Evolutionary conservation across 2,888 invertebrate genomes (phyloP), one percentile per base, ranked within the genome.

Genomic region (Cataglyphis altisquamis): DNA sequence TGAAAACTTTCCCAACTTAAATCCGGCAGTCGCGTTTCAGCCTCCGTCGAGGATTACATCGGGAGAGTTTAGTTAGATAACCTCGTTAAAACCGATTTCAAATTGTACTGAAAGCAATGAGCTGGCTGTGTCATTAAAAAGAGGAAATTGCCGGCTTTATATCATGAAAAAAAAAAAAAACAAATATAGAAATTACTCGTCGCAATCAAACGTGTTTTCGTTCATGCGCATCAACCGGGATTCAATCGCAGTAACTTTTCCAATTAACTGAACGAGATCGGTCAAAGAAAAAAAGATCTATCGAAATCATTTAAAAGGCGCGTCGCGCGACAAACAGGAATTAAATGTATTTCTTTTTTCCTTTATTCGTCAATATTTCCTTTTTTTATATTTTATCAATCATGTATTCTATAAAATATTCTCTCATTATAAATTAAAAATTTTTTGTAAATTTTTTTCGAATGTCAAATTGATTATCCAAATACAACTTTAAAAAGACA

Each of bases 241-340:
- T 70, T 80, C 70, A 39, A 25, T 41, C n/a, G 45, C 55, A 21
- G 52, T 52, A 81, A 84, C 81, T 84, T 84, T 84, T 84, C 81
- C 84, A 84, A 84, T 84, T 84, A 84, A 73, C 52, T 21, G 66
- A 45, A 73, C 21, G 45, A 75, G 60, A 66, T 82, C 74, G 41
- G 5, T 36, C 45, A 66, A 66, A 64, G 64, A 21, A 66, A 74
- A 64, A 64, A 57, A 15, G n/a, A 32, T 67, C 57, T 12, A 67
- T 67, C 48, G 39, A 41, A 60, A 29, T 32, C 41, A 57, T 70
- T 70, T 25, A 45, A 45, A 21, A 57, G 68, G 18, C 15, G 12
- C 57, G 29, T 39, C 39, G 29, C 55, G 41, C 25, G 8, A 29
- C 70, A 70, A 45, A 67, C 29, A 55, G 6, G 39, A 39, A 29